Conservation (phyloP, 1,140 invertebrate genomes). For the Philotrypesis tridentata region DNA sequence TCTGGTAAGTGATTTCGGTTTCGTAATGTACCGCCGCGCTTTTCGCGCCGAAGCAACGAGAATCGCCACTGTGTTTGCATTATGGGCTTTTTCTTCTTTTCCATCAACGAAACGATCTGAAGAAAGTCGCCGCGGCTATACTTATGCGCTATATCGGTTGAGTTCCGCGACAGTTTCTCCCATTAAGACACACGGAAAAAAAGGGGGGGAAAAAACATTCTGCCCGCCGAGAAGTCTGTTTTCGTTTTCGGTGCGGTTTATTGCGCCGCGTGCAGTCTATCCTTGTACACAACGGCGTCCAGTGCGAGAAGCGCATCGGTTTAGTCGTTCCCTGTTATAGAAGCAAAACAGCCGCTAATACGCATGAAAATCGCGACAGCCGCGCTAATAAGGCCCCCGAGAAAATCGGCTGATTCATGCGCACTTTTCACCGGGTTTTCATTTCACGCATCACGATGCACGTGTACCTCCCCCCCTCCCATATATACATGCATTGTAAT, state of each 20-base stretch:
- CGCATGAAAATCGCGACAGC: neutral
- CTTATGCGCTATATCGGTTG: no score
- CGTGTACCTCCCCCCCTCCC: no score
- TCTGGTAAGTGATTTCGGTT: neutral
- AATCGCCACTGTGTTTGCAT: neutral
- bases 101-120: neutral
- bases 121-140: neutral
- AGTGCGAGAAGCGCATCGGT: constrained; percentile 1
- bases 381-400: constrained; percentile 1
- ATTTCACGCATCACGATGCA: neutral
- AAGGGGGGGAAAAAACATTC: neutral
- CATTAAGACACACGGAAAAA: no score
- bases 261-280: no score
- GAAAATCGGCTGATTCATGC: neutral
- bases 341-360: no score
- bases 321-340: no score
- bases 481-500: no score
- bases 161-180: constrained; percentile 5
- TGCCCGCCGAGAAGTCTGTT: neutral
- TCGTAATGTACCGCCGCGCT: neutral
- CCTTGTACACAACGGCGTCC: no score
- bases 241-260: neutral
- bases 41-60: neutral
- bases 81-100: neutral
- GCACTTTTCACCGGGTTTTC: neutral